Evolutionary conservation across 2,888 invertebrate species (phyloP), one percentile per base, ranked within the genome.

Genomic region (Epicampocera succincta): DNA sequence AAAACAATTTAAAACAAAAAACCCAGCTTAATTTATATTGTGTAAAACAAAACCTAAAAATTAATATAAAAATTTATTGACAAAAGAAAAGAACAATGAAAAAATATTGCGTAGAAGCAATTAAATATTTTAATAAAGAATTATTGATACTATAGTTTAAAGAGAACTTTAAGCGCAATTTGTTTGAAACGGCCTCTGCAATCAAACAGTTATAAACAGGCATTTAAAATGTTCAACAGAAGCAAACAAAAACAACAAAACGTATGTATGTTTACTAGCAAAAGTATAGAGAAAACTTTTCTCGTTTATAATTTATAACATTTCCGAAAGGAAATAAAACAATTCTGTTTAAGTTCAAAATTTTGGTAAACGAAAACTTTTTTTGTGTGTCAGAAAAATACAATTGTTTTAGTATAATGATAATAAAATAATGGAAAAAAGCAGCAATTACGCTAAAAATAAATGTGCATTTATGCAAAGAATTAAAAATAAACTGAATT

Each of bases 381-480:
- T 13, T 42, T 74, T 66, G 50, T 72, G 72, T 79, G 78, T 79
- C 60, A 44, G 44, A 48, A 25, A 71, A 50, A 61, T 44, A 44
- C 9, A 25, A 21, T 12, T 12, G 19, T 50, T 44, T 44, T 44
- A 33, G 25, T 52, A 73, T 54, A 48, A 48, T 48, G 21, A 56
- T 38, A 52, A 66, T 61, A 50, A 65, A 40, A 25, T 13, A 13
- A 75, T 29, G 54, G 58, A 33, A 6, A 58, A 42, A 66, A 52
- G 66, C 19, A 56, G 38, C n/a, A 60, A 54, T 54, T 46, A 66
- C 48, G 44, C 48, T 69, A 69, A 69, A 75, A 65, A 75, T 80
- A 80, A 75, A 80, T 80, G 69, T 76, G 69, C 76, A 75, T 76
- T 75, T 80, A 76, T 71, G 76, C 80, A 71, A 71, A 60, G 42